phyloP scores from a whole-genome alignment of 64 coral and sea anemone species.

The Platygyra sinensis region DNA sequence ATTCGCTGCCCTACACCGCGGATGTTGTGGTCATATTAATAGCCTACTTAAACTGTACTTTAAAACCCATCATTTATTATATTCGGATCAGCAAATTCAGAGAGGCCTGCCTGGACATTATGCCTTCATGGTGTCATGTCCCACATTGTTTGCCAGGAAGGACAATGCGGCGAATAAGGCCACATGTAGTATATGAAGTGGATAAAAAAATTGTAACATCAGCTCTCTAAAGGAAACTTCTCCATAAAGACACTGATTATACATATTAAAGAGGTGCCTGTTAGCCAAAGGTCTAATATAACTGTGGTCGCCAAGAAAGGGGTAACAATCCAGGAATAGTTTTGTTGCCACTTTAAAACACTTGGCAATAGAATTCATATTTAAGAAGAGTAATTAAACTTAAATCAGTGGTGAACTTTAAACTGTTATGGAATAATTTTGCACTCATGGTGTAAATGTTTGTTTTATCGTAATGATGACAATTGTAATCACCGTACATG shows the following conservation, averaged over 20 bases:
- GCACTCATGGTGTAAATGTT: too few relatives aligned
- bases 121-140: slow-evolving; percentile 91
- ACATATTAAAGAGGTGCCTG: neutral
- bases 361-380: too few relatives aligned
- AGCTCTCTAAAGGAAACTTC: slow-evolving; percentile 39
- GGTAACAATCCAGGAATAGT: too few relatives aligned
- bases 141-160: slow-evolving; percentile 86
- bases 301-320: too few relatives aligned
- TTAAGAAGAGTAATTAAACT: too few relatives aligned
- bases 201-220: slow-evolving; percentile 81
- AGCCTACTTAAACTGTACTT: slow-evolving; percentile 86
- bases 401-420: too few relatives aligned
- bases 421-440: too few relatives aligned
- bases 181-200: slow-evolving; percentile 92
- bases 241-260: neutral
- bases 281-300: neutral
- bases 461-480: too few relatives aligned
- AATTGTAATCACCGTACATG: too few relatives aligned
- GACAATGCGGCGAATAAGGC: slow-evolving; percentile 84
- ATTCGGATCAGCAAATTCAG: slow-evolving; percentile 90
- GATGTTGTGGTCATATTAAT: slow-evolving; percentile 72
- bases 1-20: slow-evolving; percentile 18
- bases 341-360: too few relatives aligned
- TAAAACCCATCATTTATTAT: slow-evolving; percentile 98
- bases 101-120: slow-evolving; percentile 91